Evolutionary conservation across 1,140 invertebrate genomes (phyloP), one percentile per base, ranked within the genome.

Genomic region (Lamellibrachia luymesi): DNA sequence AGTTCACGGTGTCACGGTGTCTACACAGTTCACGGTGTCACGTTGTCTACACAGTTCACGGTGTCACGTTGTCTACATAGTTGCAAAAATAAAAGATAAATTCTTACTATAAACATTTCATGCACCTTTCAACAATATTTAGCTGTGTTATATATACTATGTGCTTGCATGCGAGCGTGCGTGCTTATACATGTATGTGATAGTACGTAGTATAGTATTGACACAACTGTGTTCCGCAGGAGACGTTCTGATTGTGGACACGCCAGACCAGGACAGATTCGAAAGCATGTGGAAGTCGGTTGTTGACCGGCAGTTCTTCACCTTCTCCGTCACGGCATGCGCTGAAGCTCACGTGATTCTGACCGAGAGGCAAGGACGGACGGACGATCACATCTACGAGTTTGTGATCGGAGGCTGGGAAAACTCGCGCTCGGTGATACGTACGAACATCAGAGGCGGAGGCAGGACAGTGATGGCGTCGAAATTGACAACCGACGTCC

Each of bases 361-460:
- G 89, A 64, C 93, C 7, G 93, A 93, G 51, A 50, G 49, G 7
- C 38, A 80, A 89, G 93, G 93, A 22, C 50, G 50, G 17, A 90
- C 89, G 89, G 90, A 91, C 27, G 51, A 50, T 50, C 91, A 93
- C 51, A 51, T 93, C 89, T 90, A 91, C 51, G 93, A 93, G 90
- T 91, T 93, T 51, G 90, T 93, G 5, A 50, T 93, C 90, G 93
- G 93, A 27, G 93, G 93, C 50, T 93, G 93, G 93, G 17, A 93
- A 7, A 93, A 93, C 51, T 92, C 50, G 6, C 49, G 56, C 25
- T 50, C 93, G 51, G 93, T 51, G 50, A 93, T 93, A 27, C n/a
- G 93, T 6, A 93, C 50, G 7, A 25, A 91, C 50, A 89, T 93
- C 90, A 50, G 25, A 17, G 90, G 90, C n/a, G 90, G 90, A n/a